Evolutionary conservation across 2,797 vertebrate genomes (phyloP).

Genomic region (Nyctalus aviator): DNA sequence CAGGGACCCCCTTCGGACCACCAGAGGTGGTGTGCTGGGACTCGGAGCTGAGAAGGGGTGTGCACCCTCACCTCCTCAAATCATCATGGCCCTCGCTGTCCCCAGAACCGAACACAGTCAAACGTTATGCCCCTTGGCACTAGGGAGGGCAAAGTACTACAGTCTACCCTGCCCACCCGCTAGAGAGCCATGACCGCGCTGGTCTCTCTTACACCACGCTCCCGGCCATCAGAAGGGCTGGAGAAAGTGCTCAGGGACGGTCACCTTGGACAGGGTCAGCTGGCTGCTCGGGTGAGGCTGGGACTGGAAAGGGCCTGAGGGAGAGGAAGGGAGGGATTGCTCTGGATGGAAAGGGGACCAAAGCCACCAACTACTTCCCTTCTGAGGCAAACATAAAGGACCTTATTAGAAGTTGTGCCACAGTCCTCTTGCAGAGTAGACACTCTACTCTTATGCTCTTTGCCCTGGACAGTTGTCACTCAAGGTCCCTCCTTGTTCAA

Average conservation of each 20-base stretch:
- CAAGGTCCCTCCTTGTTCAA: neutral
- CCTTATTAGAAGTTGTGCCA: neutral
- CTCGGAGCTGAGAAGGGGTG: neutral
- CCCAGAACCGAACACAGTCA: neutral
- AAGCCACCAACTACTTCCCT: neutral
- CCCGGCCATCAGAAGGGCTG: neutral
- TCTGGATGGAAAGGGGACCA: neutral
- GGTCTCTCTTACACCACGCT: neutral
- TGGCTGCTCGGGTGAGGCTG: neutral
- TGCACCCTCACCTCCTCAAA: neutral
- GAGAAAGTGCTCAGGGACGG: neutral
- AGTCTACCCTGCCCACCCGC: too few species aligned
- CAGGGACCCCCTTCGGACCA: neutral
- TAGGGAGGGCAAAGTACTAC: neutral
- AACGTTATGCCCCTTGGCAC: neutral
- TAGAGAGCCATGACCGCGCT: neutral
- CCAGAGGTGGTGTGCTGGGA: neutral
- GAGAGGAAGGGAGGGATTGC: neutral
- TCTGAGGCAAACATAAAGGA: neutral
- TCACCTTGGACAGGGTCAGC: too few species aligned
- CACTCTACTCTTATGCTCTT: neutral
- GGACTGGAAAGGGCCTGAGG: neutral
- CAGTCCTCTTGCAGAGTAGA: neutral
- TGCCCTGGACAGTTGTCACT: neutral
- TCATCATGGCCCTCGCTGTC: neutral